Conservation (phyloP, 2,888 invertebrate genomes). For the Liopterus haemorrhoidalis region DNA sequence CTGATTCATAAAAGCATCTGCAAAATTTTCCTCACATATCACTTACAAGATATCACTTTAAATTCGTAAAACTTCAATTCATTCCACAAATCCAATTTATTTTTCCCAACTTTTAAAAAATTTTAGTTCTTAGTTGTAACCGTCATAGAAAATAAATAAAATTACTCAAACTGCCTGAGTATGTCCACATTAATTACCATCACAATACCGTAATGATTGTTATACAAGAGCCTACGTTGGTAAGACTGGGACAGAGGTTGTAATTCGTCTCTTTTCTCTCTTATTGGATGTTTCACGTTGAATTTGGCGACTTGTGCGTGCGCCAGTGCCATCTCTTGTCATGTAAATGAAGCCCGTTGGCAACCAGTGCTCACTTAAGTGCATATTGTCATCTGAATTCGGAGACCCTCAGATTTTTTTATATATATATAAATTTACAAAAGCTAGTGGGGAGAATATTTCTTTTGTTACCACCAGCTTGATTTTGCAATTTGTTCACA, state of each 20-base stretch:
- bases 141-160: constrained; percentile 8
- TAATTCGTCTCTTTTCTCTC: no score
- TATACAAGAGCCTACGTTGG: constrained; percentile 29
- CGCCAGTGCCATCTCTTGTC: constrained; percentile 44
- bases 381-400: constrained; percentile 27
- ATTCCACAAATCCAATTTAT: no score
- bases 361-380: constrained; percentile 39
- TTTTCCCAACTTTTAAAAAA: no score
- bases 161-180: constrained; percentile 19
- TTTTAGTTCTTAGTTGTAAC: no score
- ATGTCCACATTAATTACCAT: constrained; percentile 34
- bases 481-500: constrained; percentile 20
- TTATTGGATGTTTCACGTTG: constrained; percentile 43
- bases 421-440: constrained; percentile 16
- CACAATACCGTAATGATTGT: constrained; percentile 36
- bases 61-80: no score
- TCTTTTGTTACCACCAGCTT: constrained; percentile 21
- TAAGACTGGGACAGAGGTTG: constrained; percentile 30
- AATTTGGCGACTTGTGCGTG: constrained; percentile 40
- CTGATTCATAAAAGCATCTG: no score
- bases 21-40: no score
- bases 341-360: constrained; percentile 55
- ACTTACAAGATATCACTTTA: no score
- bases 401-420: constrained; percentile 16
- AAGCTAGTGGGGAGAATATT: background rate